Conservation (phyloP, 1,140 invertebrate genomes). For the Homalodisca vitripennis region DNA sequence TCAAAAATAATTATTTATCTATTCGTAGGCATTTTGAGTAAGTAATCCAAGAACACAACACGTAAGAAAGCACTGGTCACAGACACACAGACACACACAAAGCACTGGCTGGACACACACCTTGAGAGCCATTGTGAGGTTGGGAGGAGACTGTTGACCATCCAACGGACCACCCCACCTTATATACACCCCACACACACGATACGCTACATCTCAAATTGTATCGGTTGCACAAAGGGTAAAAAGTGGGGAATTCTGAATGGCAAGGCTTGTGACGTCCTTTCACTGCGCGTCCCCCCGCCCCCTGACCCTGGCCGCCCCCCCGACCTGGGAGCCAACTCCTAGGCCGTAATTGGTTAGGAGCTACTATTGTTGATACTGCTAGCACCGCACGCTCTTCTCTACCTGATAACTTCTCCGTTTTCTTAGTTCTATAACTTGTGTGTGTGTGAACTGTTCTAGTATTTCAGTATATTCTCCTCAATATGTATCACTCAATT, state of each 20-base stretch:
- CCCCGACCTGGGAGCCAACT: too few species aligned
- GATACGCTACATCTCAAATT: background rate
- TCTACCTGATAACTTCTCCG: too few species aligned
- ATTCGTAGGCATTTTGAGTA: too few species aligned
- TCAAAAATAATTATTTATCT: too few species aligned
- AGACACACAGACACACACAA: background rate
- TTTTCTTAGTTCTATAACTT: too few species aligned
- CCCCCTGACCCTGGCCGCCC: background rate
- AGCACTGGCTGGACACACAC: background rate
- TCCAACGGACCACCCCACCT: background rate
- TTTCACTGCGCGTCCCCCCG: background rate
- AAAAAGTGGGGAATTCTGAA: slow-evolving; percentile 19
- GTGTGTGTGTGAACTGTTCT: too few species aligned
- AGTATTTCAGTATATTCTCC: too few species aligned
- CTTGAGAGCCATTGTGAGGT: slow-evolving; percentile 13
- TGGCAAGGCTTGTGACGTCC: slow-evolving; percentile 11
- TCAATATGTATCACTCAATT: too few species aligned
- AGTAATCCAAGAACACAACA: background rate
- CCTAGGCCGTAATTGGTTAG: background rate
- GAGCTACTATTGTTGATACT: background rate
- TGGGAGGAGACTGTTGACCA: background rate
- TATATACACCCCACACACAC: slow-evolving; percentile 5
- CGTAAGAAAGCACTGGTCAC: background rate
- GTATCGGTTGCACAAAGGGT: slow-evolving; percentile 8
- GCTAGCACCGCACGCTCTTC: too few species aligned